phyloP scores from a whole-genome alignment of 2,888 invertebrate genomes.

The Pristionchus maxplancki region DNA sequence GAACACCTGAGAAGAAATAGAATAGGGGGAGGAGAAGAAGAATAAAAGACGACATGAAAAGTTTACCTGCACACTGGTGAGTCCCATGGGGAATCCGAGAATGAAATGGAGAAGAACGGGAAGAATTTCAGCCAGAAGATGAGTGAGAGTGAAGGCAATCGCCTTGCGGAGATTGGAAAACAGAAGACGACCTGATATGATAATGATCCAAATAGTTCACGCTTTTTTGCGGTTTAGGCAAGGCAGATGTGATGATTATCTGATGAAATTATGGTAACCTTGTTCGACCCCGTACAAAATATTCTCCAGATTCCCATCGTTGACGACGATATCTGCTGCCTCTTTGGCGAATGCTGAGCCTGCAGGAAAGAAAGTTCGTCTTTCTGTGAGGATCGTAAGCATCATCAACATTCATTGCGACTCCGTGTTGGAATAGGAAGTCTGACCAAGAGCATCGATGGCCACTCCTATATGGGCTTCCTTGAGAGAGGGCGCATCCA shows the following conservation, averaged over 20 bases:
- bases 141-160: constrained; percentile 66
- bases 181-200: constrained; percentile 58
- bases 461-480: constrained; percentile 66
- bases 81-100: constrained; percentile 64
- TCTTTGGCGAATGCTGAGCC: constrained; percentile 63
- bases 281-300: constrained; percentile 57
- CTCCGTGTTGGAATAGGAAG: neutral
- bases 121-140: constrained; percentile 65
- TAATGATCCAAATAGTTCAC: too few species aligned
- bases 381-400: too few species aligned
- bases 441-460: constrained; percentile 57
- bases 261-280: constrained; percentile 2
- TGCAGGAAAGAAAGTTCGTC: neutral
- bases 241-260: too few species aligned
- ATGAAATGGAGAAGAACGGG: constrained; percentile 64
- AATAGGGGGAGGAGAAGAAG: too few species aligned
- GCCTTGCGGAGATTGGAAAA: constrained; percentile 65
- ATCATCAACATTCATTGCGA: too few species aligned
- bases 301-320: constrained; percentile 55
- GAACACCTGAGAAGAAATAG: constrained; percentile 39
- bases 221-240: too few species aligned
- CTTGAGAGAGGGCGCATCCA: constrained; percentile 62
- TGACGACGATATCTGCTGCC: constrained; percentile 63
- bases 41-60: neutral
- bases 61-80: constrained; percentile 61